These are phyloP conservation scores for Lydus trimaculatus DNA, from an alignment of 2,888 invertebrate species.

Conservation along the genomic window DNA sequence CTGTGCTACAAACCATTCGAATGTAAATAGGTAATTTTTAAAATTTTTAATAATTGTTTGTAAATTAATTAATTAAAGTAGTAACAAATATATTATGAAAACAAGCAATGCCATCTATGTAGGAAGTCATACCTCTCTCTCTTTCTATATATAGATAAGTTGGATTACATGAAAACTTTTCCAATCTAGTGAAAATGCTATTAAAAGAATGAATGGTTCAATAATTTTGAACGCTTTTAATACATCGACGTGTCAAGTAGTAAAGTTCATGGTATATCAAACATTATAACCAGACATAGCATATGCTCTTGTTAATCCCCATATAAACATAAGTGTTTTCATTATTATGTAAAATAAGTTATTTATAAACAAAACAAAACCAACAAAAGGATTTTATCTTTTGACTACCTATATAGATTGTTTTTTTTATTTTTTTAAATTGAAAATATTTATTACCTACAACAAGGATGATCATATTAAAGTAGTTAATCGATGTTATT, in stretches of 20 bases:
- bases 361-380: neutral
- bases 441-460: neutral
- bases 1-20: too few relatives aligned
- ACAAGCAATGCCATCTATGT: conserved; percentile 7
- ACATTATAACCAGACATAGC: neutral
- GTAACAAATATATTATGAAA: neutral
- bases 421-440: too few relatives aligned
- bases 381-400: neutral
- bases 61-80: neutral
- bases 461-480: neutral
- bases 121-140: neutral
- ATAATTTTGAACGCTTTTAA: conserved; percentile 41
- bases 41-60: neutral
- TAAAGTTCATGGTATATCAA: conserved; percentile 31
- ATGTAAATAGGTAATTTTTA: neutral
- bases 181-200: conserved; percentile 49
- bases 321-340: neutral
- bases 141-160: neutral
- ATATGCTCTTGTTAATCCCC: neutral
- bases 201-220: conserved; percentile 23
- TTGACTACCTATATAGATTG: too few relatives aligned
- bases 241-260: conserved; percentile 34
- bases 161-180: conserved; percentile 46
- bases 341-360: neutral
- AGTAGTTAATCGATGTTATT: neutral